Evolutionary conservation across 2,113 vertebrate species (phyloP).

Genomic region (Chiloscyllium plagiosum): DNA sequence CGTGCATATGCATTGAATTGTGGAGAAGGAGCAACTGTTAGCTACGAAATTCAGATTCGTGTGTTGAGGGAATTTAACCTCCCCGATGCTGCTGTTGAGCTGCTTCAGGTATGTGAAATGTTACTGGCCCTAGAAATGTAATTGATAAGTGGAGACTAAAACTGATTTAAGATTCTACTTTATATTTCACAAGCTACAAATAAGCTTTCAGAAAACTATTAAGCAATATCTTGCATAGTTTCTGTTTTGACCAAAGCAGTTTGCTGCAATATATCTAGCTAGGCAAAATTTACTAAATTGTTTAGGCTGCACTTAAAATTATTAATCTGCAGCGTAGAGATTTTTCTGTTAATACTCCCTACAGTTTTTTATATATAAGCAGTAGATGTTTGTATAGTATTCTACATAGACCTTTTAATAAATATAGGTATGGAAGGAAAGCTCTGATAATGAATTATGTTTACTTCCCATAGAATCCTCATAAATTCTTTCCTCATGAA

Average conservation of each 20-base stretch:
- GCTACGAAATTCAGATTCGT: slow-evolving; percentile 91
- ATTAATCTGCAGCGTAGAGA: background rate
- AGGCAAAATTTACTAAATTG: background rate
- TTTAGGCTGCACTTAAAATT: background rate
- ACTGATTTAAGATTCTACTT: background rate
- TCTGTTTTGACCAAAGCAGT: background rate
- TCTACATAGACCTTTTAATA: background rate
- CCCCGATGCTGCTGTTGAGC: slow-evolving; percentile 84
- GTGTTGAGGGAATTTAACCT: slow-evolving; percentile 89
- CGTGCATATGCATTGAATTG: slow-evolving; percentile 90
- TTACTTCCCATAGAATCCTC: slow-evolving; percentile 73
- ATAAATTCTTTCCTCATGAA: slow-evolving; percentile 97
- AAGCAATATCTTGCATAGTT: background rate
- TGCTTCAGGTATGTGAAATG: slow-evolving; percentile 88
- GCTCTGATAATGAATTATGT: background rate
- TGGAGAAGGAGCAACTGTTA: slow-evolving; percentile 90
- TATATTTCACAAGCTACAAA: background rate
- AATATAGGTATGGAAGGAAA: background rate
- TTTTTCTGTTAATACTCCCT: background rate
- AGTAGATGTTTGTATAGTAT: background rate
- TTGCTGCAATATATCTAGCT: background rate
- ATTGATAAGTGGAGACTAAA: background rate
- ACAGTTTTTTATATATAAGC: background rate
- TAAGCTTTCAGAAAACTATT: background rate
- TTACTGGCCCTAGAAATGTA: background rate